A percentile compares a stretch with the other conserved stretches of the same genome.
Evolutionary conservation across 2,888 invertebrate species (phyloP).

Genomic region (Patella depressa): DNA sequence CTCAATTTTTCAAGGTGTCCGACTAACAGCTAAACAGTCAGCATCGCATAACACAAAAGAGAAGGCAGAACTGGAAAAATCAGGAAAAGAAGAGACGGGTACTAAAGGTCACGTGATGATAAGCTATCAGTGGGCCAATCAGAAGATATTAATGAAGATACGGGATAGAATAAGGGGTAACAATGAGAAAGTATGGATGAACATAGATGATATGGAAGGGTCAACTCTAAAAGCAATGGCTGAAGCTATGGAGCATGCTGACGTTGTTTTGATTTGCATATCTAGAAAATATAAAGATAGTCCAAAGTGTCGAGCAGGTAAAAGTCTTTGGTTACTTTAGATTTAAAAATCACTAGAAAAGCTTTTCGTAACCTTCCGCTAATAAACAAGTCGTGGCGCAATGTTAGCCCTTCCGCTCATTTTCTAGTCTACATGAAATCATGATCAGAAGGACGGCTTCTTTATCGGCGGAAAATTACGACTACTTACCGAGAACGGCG

Average conservation of each 20-base stretch:
- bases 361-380: too few relatives aligned
- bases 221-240: slow-evolving; percentile 62
- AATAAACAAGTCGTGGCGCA: too few relatives aligned
- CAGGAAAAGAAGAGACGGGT: slow-evolving; percentile 14
- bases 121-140: slow-evolving; percentile 59
- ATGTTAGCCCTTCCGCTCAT: too few relatives aligned
- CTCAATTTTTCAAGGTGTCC: too few relatives aligned
- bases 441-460: too few relatives aligned
- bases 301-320: slow-evolving; percentile 58
- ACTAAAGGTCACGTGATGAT: slow-evolving; percentile 53
- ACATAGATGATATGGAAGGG: slow-evolving; percentile 60
- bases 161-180: slow-evolving; percentile 37
- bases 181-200: slow-evolving; percentile 51
- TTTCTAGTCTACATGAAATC: too few relatives aligned
- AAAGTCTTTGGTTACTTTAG: neutral
- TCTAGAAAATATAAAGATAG: slow-evolving; percentile 60
- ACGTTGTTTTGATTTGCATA: slow-evolving; percentile 51
- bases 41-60: too few relatives aligned
- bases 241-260: slow-evolving; percentile 51
- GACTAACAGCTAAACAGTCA: too few relatives aligned
- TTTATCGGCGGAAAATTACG: too few relatives aligned
- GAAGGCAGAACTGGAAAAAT: too few relatives aligned
- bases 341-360: too few relatives aligned
- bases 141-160: slow-evolving; percentile 44
- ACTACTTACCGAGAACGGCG: too few relatives aligned